phyloP scores from a whole-genome alignment of 2,888 invertebrate species.

The Noctua comes region DNA sequence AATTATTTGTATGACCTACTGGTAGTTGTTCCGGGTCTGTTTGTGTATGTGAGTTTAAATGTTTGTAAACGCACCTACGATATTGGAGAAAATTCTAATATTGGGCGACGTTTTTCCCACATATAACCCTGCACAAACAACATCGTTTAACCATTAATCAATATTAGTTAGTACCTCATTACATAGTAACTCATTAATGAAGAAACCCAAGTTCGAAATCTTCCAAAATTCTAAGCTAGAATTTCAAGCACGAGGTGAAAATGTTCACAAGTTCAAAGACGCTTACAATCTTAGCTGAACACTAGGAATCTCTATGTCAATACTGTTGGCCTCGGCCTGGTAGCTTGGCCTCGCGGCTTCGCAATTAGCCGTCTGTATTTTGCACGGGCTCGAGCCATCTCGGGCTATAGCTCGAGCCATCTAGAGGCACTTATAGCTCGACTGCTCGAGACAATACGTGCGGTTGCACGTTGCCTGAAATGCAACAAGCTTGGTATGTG shows the following conservation, averaged over 20 bases:
- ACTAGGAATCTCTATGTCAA: constrained; percentile 51
- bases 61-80: no score
- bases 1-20: no score
- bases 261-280: constrained; percentile 22
- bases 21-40: no score
- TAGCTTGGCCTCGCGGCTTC: constrained; percentile 30
- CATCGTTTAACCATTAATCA: background rate
- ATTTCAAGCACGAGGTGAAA: constrained; percentile 1
- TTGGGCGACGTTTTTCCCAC: no score
- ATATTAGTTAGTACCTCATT: background rate
- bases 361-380: constrained; percentile 47
- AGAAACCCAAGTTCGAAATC: background rate
- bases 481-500: constrained; percentile 2
- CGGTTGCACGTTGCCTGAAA: constrained; percentile 21
- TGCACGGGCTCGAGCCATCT: constrained; percentile 19
- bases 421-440: background rate
- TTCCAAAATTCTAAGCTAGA: background rate
- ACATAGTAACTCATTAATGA: background rate
- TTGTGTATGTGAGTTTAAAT: no score
- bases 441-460: constrained; percentile 18
- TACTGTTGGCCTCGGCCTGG: constrained; percentile 38
- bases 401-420: background rate
- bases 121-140: background rate
- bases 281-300: constrained; percentile 21
- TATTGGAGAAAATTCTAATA: no score